Evolutionary conservation across 1,140 invertebrate species (phyloP).

Genomic region (Bombus haemorrhoidalis): DNA sequence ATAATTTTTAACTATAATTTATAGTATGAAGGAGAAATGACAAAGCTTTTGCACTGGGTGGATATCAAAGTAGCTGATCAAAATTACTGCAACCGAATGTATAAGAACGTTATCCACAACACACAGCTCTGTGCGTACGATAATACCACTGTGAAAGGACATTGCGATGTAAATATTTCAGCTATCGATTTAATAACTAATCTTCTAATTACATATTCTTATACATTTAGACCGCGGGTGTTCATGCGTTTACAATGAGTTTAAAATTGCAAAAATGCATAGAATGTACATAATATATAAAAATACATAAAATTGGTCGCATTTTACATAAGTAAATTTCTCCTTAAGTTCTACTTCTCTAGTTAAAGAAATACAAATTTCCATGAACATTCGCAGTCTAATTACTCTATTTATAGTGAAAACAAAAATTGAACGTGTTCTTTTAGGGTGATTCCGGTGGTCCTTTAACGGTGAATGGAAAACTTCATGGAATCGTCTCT

Average conservation of each 20-base stretch:
- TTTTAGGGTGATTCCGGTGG: conserved; percentile 83
- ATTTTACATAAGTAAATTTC: too few relatives aligned
- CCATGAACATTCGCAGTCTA: background rate
- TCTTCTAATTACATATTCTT: background rate
- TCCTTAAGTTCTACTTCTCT: background rate
- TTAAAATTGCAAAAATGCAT: background rate
- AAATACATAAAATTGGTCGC: too few relatives aligned
- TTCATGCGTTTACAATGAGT: background rate
- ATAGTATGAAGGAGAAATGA: conserved; percentile 39
- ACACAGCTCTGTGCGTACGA: conserved; percentile 59
- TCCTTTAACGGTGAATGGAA: conserved; percentile 79
- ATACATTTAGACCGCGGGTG: background rate
- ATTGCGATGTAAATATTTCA: conserved; percentile 56
- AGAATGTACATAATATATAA: too few relatives aligned
- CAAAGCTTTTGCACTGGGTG: conserved; percentile 46
- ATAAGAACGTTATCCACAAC: conserved; percentile 30
- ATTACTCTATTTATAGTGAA: background rate
- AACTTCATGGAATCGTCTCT: conserved; percentile 79
- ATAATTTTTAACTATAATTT: background rate
- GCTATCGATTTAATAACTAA: background rate
- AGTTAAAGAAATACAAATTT: background rate
- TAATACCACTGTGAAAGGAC: conserved; percentile 36
- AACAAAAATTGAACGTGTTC: background rate
- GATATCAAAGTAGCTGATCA: conserved; percentile 48
- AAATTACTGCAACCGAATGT: conserved; percentile 43